Conservation (phyloP, 2,888 invertebrate genomes). For the Axea sp. region DNA sequence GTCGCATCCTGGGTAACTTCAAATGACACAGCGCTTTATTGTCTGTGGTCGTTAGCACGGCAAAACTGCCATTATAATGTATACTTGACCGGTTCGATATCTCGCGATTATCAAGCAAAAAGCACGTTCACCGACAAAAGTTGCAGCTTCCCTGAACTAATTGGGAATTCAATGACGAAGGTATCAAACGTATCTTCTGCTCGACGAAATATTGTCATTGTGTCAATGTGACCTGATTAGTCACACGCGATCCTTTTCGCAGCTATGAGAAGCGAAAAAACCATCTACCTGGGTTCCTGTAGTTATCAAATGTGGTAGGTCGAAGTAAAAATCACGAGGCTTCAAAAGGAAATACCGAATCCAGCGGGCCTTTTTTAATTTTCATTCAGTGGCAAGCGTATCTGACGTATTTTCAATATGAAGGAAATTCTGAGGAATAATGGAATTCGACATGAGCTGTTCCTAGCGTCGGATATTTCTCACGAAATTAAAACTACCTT, state of each 20-base stretch:
- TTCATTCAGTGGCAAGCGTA: conserved; percentile 31
- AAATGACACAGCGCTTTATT: conserved; percentile 35
- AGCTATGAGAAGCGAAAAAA: conserved; percentile 59
- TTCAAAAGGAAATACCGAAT: conserved; percentile 44
- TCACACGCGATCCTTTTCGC: conserved; percentile 68
- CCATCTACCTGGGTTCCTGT: conserved; percentile 33
- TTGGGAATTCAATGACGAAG: conserved; percentile 68
- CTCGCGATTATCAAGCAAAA: conserved; percentile 33
- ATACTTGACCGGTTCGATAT: conserved; percentile 52
- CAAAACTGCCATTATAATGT: conserved; percentile 47
- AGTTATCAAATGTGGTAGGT: conserved; percentile 56
- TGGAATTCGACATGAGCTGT: conserved; percentile 25
- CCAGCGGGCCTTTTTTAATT: conserved; percentile 43
- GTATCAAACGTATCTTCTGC: conserved; percentile 47
- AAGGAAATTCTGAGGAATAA: conserved; percentile 39
- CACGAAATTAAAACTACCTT: conserved; percentile 46
- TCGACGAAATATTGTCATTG: conserved; percentile 58
- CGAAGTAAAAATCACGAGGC: conserved; percentile 25
- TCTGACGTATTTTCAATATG: conserved; percentile 50
- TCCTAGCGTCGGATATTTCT: conserved; percentile 23
- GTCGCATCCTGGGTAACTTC: conserved; percentile 36
- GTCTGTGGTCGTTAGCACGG: conserved; percentile 40
- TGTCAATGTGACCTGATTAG: conserved; percentile 66
- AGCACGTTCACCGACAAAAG: conserved; percentile 27
- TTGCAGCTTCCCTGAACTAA: conserved; percentile 73